Evolutionary conservation across 2,888 invertebrate species (phyloP), one percentile per base, ranked within the genome.

Genomic region (Archips xylosteana): DNA sequence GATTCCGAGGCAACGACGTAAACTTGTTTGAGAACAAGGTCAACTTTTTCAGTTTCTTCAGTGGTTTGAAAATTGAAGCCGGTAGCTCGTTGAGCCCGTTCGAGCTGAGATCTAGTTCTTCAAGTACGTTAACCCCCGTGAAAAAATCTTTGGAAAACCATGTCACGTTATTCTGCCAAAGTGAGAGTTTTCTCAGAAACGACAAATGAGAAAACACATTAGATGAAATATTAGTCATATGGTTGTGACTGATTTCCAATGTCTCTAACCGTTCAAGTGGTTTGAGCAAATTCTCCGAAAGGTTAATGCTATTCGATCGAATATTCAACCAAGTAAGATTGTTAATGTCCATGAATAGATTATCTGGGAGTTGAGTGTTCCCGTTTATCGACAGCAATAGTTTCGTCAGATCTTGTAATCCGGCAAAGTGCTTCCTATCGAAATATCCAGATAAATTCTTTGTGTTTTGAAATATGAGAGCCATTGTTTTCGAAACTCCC

Each of bases 11-110:
- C 71, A 97, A 82, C n/a, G 94, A 87, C 5, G 92, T 92, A 77
- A 97, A 96, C 78, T 95, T 95, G 82, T 97, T 97, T n/a, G 92
- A 94, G 83, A 95, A 96, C 76, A 98, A 90, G 83, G 96, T 96
- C 60, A 98, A 87, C 75, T 92, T 94, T 76, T 93, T 95, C 60
- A 97, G 89, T 82, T 96, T 96, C 45, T 88, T 90, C 70, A 97
- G 88, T 75, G 95, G 92, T 70, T 94, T 88, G 83, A 97, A 97
- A 65, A 96, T 92, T 78, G 95, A 95, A 8, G 93, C 85, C 0
- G 96, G 95, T 66, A 97, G 89, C 73, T 94, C 92, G 72, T 95
- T 94, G 77, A 97, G 92, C 66, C 95, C 93, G 85, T 97, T 97
- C 13, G 95, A 90, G 79, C 96, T 96, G 70, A 98, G 86, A 89